A percentile compares a stretch with the other conserved stretches of the same genome.
phyloP scores from a whole-genome alignment of 2,888 invertebrate species.

The Tillus elongatus region DNA sequence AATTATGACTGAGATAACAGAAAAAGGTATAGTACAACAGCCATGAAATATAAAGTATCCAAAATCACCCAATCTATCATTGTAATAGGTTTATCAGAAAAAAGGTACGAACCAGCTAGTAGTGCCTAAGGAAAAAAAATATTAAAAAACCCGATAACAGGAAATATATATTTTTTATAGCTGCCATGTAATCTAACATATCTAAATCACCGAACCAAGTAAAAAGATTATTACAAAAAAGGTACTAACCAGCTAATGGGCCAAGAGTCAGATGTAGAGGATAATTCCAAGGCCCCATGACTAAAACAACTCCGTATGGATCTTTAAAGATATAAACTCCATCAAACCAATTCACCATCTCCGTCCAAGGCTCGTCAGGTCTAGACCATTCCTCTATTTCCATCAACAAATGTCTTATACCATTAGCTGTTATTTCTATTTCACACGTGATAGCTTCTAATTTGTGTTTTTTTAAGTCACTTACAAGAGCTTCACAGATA shows the following conservation, averaged over 20 bases:
- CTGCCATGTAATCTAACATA: too few species aligned
- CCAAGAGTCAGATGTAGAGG: slow-evolving; percentile 74
- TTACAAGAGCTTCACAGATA: slow-evolving; percentile 64
- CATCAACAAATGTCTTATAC: slow-evolving; percentile 59
- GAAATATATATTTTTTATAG: too few species aligned
- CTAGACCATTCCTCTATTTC: slow-evolving; percentile 71
- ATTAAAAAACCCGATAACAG: too few species aligned
- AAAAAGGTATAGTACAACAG: too few species aligned
- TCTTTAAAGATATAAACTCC: slow-evolving; percentile 70
- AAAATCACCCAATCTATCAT: too few species aligned
- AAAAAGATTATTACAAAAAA: too few species aligned
- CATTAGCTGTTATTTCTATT: slow-evolving; percentile 68
- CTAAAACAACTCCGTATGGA: slow-evolving; percentile 85
- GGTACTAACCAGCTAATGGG: slow-evolving; percentile 60
- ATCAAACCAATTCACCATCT: slow-evolving; percentile 63
- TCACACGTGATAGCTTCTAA: slow-evolving; percentile 75
- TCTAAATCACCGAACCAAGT: too few species aligned
- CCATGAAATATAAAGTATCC: too few species aligned
- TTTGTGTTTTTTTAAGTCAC: slow-evolving; percentile 72
- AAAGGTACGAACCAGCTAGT: too few species aligned
- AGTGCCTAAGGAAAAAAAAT: too few species aligned
- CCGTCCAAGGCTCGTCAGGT: slow-evolving; percentile 60
- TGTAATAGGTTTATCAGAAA: too few species aligned
- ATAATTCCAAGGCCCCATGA: slow-evolving; percentile 96
- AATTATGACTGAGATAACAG: too few species aligned